Base-by-base conservation (phyloP, 2,888 invertebrate genomes). In the Lampropteryx suffumata region DNA sequence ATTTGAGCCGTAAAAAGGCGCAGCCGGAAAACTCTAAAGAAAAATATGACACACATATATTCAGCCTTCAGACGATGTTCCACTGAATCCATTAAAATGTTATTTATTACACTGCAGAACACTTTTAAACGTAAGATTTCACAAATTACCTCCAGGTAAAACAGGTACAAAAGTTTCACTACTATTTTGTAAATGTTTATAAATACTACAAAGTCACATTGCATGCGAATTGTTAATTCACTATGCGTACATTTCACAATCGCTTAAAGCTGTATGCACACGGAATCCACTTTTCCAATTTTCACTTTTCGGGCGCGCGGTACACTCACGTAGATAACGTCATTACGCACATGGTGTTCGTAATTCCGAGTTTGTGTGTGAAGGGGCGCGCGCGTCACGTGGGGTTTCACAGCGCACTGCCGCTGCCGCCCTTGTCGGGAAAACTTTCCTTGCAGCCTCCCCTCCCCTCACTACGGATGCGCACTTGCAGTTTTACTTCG, bases 391-490 rank as follows among this genome's bases (percentile, higher is more conserved):
- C 69, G 72, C 67, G 62, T 64, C 47, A 64, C 65, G 64, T 56
- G 66, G 58, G 56, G 59, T 68, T 84, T 75, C 79, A 74, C 67
- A 76, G 84, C 86, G 80, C 80, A 88, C 89, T 88, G 84, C 78
- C 84, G 84, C 89, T 88, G 84, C 78, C 84, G 84, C 76, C 76
- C 68, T 67, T 63, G 67, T 37, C 50, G 53, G 81, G 72, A 81
- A 81, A 83, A 72, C 67, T 76, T 74, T 75, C 67, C 71, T 64
- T 79, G 76, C 87, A 88, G 89, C 85, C 86, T 89, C 87, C 79
- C 76, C 73, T 60, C 56, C 46, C 62, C 32, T 48, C 55, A 45
- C 55, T 45, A 53, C 67, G 68, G 77, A 82, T 86, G 85, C 85
- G 84, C 84, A 81, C 76, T 84, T 86, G 81, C 85, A 86, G 71